phyloP scores from a whole-genome alignment of 2,888 invertebrate genomes.

The Scaeva pyrastri region DNA sequence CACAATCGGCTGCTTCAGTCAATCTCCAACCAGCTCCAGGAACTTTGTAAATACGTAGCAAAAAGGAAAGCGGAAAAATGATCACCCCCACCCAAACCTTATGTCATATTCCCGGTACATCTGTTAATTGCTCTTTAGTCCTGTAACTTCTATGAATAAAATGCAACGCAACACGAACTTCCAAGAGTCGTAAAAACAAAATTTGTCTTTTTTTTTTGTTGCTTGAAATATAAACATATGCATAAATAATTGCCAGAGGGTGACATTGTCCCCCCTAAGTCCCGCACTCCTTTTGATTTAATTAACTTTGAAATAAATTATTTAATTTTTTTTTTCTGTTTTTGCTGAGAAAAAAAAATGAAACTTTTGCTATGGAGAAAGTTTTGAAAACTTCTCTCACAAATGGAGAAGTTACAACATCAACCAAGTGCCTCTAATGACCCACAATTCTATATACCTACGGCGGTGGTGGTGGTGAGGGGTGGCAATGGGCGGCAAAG shows the following conservation, averaged over 20 bases:
- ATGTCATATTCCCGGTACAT: background rate
- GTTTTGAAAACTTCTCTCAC: conserved; percentile 52
- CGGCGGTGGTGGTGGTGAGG: background rate
- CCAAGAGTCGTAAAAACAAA: conserved; percentile 9
- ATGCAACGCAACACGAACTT: conserved; percentile 16
- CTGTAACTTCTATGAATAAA: background rate
- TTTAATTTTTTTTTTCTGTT: conserved; percentile 30
- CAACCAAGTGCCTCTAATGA: conserved; percentile 61
- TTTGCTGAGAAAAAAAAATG: conserved; percentile 17
- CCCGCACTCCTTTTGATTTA: conserved; percentile 30
- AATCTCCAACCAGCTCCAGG: conserved; percentile 35
- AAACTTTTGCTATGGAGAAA: conserved; percentile 54
- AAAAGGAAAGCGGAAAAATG: too few species aligned
- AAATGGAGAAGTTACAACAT: conserved; percentile 44
- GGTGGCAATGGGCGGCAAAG: background rate
- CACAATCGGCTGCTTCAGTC: conserved; percentile 30
- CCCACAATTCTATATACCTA: conserved; percentile 39
- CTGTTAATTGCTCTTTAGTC: background rate
- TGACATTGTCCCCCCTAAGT: background rate
- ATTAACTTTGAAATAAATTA: conserved; percentile 69
- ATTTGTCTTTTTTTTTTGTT: conserved; percentile 2
- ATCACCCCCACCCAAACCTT: too few species aligned
- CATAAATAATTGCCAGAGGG: conserved; percentile 10
- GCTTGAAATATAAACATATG: background rate
- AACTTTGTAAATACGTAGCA: conserved; percentile 36